Evolutionary conservation across 2,888 invertebrate genomes (phyloP).

Genomic region (Barypeithes pellucidus): DNA sequence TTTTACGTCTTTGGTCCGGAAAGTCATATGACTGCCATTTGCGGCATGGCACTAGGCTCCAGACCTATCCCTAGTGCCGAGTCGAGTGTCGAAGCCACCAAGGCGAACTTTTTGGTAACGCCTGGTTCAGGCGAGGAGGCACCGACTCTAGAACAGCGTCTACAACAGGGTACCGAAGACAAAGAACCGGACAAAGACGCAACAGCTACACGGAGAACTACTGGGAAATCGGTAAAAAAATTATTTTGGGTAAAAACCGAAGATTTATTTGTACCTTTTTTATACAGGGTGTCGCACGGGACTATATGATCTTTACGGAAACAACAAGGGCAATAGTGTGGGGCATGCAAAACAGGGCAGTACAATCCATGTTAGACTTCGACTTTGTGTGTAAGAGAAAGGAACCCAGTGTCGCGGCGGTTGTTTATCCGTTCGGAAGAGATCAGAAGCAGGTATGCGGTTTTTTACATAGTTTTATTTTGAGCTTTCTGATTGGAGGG

Average conservation of each 20-base stretch:
- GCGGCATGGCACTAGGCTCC: constrained; percentile 96
- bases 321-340: constrained; percentile 95
- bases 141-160: constrained; percentile 8
- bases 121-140: constrained; percentile 73
- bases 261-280: background rate
- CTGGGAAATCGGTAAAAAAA: constrained; percentile 41
- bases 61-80: constrained; percentile 82
- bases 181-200: constrained; percentile 36
- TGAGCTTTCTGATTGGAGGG: no score
- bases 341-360: constrained; percentile 99
- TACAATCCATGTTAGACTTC: constrained; percentile 97
- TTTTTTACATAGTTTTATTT: background rate
- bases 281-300: constrained; percentile 58
- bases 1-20: constrained; percentile 98
- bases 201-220: constrained; percentile 41
- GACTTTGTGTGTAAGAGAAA: constrained; percentile 93
- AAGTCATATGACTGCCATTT: constrained; percentile 99
- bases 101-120: constrained; percentile 91
- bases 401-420: constrained; percentile 94
- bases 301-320: no score
- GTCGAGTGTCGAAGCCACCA: constrained; percentile 79
- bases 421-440: constrained; percentile 98
- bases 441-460: constrained; percentile 89
- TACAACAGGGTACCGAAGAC: background rate
- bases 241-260: no score